Conservation (phyloP, 23 tunicate genomes). For the Botrylloides violaceus region DNA sequence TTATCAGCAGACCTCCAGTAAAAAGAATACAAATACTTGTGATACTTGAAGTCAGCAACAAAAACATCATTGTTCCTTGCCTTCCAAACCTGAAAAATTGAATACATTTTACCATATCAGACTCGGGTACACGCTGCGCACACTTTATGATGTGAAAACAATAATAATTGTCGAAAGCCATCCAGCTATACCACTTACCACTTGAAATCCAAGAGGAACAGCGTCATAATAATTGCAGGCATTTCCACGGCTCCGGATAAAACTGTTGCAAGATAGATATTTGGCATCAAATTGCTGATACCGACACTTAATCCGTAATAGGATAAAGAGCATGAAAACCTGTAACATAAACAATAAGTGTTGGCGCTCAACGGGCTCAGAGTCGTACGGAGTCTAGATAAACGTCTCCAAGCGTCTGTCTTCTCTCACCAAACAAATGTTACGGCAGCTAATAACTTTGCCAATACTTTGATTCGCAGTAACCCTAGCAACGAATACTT, state of each 20-base stretch:
- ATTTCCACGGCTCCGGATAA: slow-evolving; percentile 69
- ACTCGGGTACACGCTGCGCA: no score
- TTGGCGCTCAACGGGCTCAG: no score
- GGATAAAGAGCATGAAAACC: slow-evolving; percentile 55
- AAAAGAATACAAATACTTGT: slow-evolving; percentile 24
- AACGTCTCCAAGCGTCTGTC: no score
- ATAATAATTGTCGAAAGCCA: no score
- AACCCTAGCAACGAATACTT: slow-evolving; percentile 2
- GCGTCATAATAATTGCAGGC: slow-evolving; percentile 33
- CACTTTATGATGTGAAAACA: no score
- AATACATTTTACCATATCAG: neutral
- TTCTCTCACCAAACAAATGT: slow-evolving; percentile 2
- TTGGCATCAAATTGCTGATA: slow-evolving; percentile 40
- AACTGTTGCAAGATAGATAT: slow-evolving; percentile 45
- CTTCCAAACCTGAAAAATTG: slow-evolving; percentile 60
- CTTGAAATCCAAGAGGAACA: slow-evolving; percentile 42
- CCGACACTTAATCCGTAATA: slow-evolving; percentile 74
- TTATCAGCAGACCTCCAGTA: slow-evolving; percentile 10
- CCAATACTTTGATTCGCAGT: neutral
- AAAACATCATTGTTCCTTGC: slow-evolving; percentile 32
- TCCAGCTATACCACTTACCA: slow-evolving; percentile 29
- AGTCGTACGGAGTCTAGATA: no score
- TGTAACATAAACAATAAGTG: no score
- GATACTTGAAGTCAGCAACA: slow-evolving; percentile 24
- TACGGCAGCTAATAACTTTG: neutral